A percentile compares a stretch with the other conserved stretches of the same genome.
Evolutionary conservation across 2,113 vertebrate species (phyloP).

Genomic region (Mohoua ochrocephala): DNA sequence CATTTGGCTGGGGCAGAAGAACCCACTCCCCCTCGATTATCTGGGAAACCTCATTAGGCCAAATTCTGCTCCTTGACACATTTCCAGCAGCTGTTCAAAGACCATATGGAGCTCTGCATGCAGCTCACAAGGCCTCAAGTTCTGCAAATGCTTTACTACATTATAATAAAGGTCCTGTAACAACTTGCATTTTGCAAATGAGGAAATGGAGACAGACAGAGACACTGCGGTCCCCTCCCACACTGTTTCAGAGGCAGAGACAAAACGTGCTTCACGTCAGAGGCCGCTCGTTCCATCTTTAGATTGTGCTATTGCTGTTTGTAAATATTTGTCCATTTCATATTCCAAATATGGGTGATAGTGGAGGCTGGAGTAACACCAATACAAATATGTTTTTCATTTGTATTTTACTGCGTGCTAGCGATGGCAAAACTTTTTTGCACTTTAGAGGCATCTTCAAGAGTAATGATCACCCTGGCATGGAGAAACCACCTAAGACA

Average conservation of each 20-base stretch:
- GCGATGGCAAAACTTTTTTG: not conserved
- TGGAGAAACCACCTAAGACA: not conserved
- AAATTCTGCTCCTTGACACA: not conserved
- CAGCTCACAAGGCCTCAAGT: not conserved
- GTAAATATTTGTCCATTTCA: not conserved
- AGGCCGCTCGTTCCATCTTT: not conserved
- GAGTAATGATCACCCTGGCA: not conserved
- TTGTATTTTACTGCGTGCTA: not conserved
- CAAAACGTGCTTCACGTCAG: fast-evolving
- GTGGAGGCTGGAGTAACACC: not conserved
- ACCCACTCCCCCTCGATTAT: not conserved
- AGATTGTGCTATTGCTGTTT: not conserved
- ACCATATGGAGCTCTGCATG: not conserved
- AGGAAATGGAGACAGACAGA: not conserved
- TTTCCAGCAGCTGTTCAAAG: not conserved
- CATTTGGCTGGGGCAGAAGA: not conserved
- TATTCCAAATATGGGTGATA: not conserved
- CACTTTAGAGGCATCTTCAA: not conserved
- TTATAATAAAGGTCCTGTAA: not conserved
- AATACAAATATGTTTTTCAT: not conserved
- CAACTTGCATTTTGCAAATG: not conserved
- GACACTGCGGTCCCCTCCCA: not conserved
- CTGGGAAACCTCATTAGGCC: not conserved
- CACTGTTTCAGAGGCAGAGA: not conserved
- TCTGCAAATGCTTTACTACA: not conserved